These are phyloP conservation scores for Hippasteria phrygiana DNA, from an alignment of 53 echinoderm and acorn worm species.

Conservation along the genomic window DNA sequence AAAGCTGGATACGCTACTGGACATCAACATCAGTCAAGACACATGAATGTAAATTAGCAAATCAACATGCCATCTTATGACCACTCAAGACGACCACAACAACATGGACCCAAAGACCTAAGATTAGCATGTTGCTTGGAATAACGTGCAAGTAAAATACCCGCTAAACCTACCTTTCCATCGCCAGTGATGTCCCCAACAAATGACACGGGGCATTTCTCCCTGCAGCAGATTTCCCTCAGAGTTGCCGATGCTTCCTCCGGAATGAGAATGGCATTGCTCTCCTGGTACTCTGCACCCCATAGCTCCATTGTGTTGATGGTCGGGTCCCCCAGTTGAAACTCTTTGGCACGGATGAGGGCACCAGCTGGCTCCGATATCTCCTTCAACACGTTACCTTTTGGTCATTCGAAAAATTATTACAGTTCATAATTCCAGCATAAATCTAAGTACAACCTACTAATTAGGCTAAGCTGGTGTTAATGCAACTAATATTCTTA, in stretches of 20 bases:
- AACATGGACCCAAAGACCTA: too few relatives aligned
- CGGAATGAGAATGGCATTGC: constrained; percentile 89
- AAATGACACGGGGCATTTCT: constrained; percentile 91
- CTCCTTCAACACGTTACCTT: constrained; percentile 97
- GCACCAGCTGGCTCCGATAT: constrained; percentile 96
- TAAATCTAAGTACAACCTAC: too few relatives aligned
- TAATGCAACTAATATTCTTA: too few relatives aligned
- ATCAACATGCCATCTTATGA: too few relatives aligned
- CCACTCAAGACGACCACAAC: too few relatives aligned
- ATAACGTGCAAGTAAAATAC: too few relatives aligned
- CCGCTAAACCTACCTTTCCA: constrained; percentile 78
- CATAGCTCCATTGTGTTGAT: constrained; percentile 97
- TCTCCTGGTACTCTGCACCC: constrained; percentile 99
- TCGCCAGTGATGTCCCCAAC: constrained; percentile 96
- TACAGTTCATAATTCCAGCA: background rate
- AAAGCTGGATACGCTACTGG: too few relatives aligned
- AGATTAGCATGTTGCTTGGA: too few relatives aligned
- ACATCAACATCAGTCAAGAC: too few relatives aligned
- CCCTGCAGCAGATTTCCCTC: constrained; percentile 79
- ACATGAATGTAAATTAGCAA: too few relatives aligned
- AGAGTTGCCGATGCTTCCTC: constrained; percentile 72
- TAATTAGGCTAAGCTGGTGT: too few relatives aligned
- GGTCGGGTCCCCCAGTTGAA: constrained; percentile 96
- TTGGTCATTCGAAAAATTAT: background rate
- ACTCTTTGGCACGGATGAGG: constrained; percentile 90